Base-by-base conservation (phyloP, 2,797 vertebrate species). In the Adrianichthys oophorus region DNA sequence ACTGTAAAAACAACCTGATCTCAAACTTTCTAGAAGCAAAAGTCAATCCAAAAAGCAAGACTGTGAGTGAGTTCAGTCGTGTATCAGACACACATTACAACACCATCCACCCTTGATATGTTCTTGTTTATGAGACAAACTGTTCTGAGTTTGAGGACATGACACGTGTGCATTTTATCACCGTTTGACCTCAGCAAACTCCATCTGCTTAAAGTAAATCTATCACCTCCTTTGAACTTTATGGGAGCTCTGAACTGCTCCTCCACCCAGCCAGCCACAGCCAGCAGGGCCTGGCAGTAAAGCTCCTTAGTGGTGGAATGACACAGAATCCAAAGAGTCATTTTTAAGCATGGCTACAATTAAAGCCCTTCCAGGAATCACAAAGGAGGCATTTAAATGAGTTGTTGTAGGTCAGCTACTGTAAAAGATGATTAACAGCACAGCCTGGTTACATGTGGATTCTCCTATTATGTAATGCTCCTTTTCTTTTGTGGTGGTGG, bases 141-240 rank as follows among this genome's bases (percentile, higher is more conserved):
- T 69, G 82, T 80, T 51, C 78, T 59, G 56, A 54, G 70, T 86
- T 59, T 67, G 23, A 73, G 61, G 76, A 79, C 40, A 37, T 50
- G 68, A 76, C 70, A 74, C 23, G 4, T 75, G 75, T 59, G 65
- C 71, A 57, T 66, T 49, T 64, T 56, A 26, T 72, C 70, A 52
- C 50, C 45, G 21, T 73, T 71, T 83, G 76, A 85, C 73, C 76
- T 80, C 57, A 46, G 63, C 18, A 77, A 46, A 65, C 62, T 59
- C 63, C 52, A 65, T 66, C 69, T 65, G 67, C 52, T 53, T 44
- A 17, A 58, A 79, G 63, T 64, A 69, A 79, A 78, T 75, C 64
- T 62, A 48, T 85, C 76, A 70, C 76, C 78, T 74, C 1, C 4
- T 41, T 58, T 84, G 71, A 83, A 82, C 87, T 65, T 54, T 48